These are phyloP conservation scores for Sternotherus odoratus DNA, from an alignment of 2,797 vertebrate genomes.

Conservation along the genomic window DNA sequence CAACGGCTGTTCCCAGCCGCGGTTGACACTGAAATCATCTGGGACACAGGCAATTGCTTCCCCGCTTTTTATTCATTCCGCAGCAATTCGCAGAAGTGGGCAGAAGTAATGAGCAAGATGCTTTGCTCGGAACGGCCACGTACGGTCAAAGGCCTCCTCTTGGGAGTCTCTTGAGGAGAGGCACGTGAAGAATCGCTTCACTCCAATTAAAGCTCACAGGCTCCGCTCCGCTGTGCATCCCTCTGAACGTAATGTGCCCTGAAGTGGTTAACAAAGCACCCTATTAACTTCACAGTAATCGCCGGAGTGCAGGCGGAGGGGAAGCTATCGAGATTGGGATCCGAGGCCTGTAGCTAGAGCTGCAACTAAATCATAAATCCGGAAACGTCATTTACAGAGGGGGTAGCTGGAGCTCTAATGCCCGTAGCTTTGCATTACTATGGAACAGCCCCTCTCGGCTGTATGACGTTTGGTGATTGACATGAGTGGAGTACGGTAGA, in stretches of 20 bases:
- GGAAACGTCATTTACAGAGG: background rate
- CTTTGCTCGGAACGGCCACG: background rate
- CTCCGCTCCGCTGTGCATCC: background rate
- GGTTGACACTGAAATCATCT: background rate
- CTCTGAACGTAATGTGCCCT: background rate
- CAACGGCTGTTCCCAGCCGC: background rate
- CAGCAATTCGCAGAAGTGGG: background rate
- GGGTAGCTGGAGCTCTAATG: background rate
- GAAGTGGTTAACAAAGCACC: background rate
- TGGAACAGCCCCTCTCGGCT: background rate
- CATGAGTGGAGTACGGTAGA: background rate
- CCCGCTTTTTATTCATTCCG: background rate
- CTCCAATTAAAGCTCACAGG: background rate
- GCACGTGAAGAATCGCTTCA: background rate
- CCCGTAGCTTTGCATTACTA: background rate
- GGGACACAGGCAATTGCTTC: background rate
- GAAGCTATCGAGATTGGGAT: background rate
- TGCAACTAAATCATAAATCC: background rate
- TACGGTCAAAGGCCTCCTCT: background rate
- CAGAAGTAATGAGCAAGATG: background rate
- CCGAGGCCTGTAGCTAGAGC: background rate
- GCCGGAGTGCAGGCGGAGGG: background rate
- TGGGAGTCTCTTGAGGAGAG: background rate
- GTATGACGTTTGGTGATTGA: background rate
- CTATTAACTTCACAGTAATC: background rate